Base-by-base conservation (phyloP, 1,140 invertebrate genomes). In the Lasioglossum albipes region DNA sequence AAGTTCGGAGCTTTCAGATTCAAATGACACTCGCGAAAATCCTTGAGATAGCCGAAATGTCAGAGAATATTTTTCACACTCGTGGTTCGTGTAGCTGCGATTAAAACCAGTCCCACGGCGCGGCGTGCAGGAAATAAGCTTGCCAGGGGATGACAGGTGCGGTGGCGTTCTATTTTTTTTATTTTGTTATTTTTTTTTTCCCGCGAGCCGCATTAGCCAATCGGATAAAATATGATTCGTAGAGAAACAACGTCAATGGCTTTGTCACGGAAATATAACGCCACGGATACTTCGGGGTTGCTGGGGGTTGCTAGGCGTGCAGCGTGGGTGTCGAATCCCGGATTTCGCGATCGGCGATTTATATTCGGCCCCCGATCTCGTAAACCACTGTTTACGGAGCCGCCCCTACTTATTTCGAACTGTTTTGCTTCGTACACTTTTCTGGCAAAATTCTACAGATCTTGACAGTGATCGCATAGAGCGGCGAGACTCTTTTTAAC, bases 141-240 rank as follows among this genome's bases (percentile, higher is more conserved):
- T 41, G 57, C 9, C 2, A 52, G 49, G 7, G 49, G 5, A 1
- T 42, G 49, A 78, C 69, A 54, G n/a, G 61, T 20, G 31, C 7
- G 9, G 6, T 18, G 16, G 13, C 57, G 49, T 72, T 1, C 36
- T 36, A 36, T 78, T 36, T 16, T 16, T 54, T 64, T 65, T 72
- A 36, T 36, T 57, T n/a, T 36, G 57, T 31, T 18, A 0, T 18
- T 54, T 54, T 57, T 57, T 57, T 57, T n/a, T 41, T 65, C 64
- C 18, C 42, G 16, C 18, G 41, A 3, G 7, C 7, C 6, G 12
- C 45, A 31, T n/a, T 31, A 54, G 31, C 6, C 69, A 65, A 73
- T 79, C 45, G 69, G 16, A 9, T 79, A 69, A 79, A 57, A 54
- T 65, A 79, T 73, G 69, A 73, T 42, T 20, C 76, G 7, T 9